These are phyloP conservation scores for Nephrotoma flavescens DNA, from an alignment of 2,888 invertebrate species.

Conservation along the genomic window DNA sequence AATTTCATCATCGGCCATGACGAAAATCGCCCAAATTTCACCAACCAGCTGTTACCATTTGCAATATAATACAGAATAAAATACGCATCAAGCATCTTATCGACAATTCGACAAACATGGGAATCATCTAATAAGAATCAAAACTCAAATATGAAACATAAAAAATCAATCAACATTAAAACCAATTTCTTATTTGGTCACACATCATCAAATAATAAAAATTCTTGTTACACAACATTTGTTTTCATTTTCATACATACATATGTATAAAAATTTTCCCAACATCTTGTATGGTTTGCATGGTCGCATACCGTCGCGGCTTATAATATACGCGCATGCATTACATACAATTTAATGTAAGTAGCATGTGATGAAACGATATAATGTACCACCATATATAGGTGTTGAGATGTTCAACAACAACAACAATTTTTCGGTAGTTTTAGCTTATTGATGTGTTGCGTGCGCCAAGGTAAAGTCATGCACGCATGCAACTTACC, in stretches of 20 bases:
- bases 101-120: background rate
- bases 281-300: background rate
- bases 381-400: background rate
- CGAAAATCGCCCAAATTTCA: background rate
- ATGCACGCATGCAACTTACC: background rate
- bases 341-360: background rate
- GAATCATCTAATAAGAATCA: background rate
- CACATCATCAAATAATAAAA: background rate
- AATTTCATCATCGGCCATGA: background rate
- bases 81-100: background rate
- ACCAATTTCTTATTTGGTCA: background rate
- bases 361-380: background rate
- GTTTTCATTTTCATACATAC: background rate
- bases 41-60: background rate
- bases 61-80: background rate
- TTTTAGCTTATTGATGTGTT: background rate
- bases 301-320: background rate
- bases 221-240: background rate
- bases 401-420: background rate
- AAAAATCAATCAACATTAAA: background rate
- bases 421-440: background rate
- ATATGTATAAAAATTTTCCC: background rate
- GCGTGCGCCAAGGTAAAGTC: background rate
- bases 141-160: background rate
- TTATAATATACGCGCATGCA: background rate